phyloP scores from a whole-genome alignment of 2,888 invertebrate species.

The Polydrusus cervinus region DNA sequence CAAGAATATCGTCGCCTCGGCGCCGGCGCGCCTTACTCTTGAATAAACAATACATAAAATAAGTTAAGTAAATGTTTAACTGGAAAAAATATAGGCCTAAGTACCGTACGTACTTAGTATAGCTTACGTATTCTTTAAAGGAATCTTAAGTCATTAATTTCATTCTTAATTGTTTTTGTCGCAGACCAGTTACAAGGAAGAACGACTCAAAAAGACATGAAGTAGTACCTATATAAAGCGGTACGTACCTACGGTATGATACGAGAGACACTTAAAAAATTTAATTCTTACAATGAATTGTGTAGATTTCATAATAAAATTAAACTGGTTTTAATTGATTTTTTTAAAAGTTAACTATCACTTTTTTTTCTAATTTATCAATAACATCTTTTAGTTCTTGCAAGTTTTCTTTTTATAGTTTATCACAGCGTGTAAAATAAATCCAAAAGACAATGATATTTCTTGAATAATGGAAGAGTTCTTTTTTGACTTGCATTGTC shows the following conservation, averaged over 20 bases:
- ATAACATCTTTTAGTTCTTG: too few species aligned
- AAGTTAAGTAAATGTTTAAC: not conserved
- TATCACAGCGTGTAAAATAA: too few species aligned
- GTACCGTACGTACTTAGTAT: conserved; percentile 5
- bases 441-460: too few species aligned
- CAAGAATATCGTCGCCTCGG: too few species aligned
- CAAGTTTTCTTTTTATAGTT: too few species aligned
- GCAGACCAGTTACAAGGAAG: conserved; percentile 1
- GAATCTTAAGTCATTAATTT: conserved; percentile 4
- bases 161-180: conserved; percentile 9
- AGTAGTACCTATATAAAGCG: not conserved
- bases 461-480: too few species aligned
- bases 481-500: too few species aligned
- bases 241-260: not conserved
- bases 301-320: too few species aligned
- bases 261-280: not conserved
- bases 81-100: conserved; percentile 7
- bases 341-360: too few species aligned
- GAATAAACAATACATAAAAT: not conserved
- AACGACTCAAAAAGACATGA: not conserved
- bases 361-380: too few species aligned
- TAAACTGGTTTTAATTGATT: too few species aligned
- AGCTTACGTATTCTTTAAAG: not conserved
- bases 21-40: not conserved
- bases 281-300: too few species aligned